phyloP scores from a whole-genome alignment of 2,797 vertebrate genomes.

The Paedocypris micromegethes region DNA sequence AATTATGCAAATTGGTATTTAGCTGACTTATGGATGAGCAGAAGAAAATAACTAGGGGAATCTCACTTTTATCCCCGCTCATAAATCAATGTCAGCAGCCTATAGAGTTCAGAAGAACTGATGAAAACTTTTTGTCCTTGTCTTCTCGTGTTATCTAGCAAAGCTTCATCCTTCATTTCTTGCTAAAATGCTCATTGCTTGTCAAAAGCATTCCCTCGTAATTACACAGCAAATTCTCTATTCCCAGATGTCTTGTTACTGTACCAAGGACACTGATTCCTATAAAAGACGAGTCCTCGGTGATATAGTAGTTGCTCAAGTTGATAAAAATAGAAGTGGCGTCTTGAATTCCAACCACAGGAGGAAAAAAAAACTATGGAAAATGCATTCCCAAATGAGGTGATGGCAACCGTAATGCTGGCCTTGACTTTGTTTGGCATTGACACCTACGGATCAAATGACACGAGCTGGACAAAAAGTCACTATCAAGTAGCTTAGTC shows the following conservation, averaged over 20 bases:
- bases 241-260: slow-evolving; percentile 33
- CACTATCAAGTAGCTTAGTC: slow-evolving; percentile 9
- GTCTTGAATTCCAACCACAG: slow-evolving; percentile 35
- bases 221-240: slow-evolving; percentile 21
- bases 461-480: background rate
- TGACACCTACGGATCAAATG: slow-evolving; percentile 22
- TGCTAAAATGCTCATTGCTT: slow-evolving; percentile 23
- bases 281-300: slow-evolving; percentile 23
- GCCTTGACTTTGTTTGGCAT: slow-evolving; percentile 2
- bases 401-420: slow-evolving; percentile 10
- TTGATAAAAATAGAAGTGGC: slow-evolving; percentile 35
- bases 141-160: slow-evolving; percentile 55
- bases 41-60: slow-evolving; percentile 12
- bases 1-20: too few relatives aligned
- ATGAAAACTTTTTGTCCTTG: slow-evolving; percentile 49
- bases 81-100: slow-evolving; percentile 62
- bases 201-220: slow-evolving; percentile 32
- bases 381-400: slow-evolving; percentile 37
- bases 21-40: too few relatives aligned
- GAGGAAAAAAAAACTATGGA: slow-evolving; percentile 36
- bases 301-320: background rate
- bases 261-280: slow-evolving; percentile 39
- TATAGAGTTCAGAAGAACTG: slow-evolving; percentile 58
- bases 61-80: slow-evolving; percentile 32
- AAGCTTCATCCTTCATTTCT: slow-evolving; percentile 42